Evolutionary conservation across 2,888 invertebrate genomes (phyloP).

Genomic region (Cenopis cana): DNA sequence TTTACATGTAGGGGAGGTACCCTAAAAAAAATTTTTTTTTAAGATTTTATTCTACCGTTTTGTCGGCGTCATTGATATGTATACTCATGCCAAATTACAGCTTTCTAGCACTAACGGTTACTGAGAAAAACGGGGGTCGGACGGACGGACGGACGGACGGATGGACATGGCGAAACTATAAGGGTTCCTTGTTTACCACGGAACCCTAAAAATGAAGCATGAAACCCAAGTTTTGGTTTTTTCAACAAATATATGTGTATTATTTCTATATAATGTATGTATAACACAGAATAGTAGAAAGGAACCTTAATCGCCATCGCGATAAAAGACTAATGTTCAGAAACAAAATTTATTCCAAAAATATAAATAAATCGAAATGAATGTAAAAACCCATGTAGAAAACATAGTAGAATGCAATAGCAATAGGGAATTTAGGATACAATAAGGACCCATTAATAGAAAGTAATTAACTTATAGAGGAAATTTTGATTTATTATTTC

Average conservation of each 20-base stretch:
- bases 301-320: constrained; percentile 82
- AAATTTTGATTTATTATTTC: constrained; percentile 85
- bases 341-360: constrained; percentile 84
- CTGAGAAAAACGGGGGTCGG: too few species aligned
- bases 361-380: constrained; percentile 82
- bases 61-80: too few species aligned
- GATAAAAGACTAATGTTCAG: constrained; percentile 74
- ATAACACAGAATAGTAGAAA: constrained; percentile 54
- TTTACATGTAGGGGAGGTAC: too few species aligned
- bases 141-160: too few species aligned
- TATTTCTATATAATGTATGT: background rate
- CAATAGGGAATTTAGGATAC: constrained; percentile 76
- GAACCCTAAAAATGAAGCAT: background rate
- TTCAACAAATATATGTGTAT: background rate
- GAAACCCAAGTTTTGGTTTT: background rate
- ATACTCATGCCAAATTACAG: too few species aligned
- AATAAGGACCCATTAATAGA: constrained; percentile 81
- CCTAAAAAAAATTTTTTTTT: too few species aligned
- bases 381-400: constrained; percentile 82
- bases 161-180: too few species aligned
- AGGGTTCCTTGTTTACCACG: too few species aligned
- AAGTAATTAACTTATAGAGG: constrained; percentile 79
- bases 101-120: too few species aligned
- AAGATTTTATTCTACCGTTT: too few species aligned
- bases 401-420: constrained; percentile 79